Evolutionary conservation across 2,113 vertebrate species (phyloP), one percentile per base, ranked within the genome.

Genomic region (Hippocampus mohnikei): DNA sequence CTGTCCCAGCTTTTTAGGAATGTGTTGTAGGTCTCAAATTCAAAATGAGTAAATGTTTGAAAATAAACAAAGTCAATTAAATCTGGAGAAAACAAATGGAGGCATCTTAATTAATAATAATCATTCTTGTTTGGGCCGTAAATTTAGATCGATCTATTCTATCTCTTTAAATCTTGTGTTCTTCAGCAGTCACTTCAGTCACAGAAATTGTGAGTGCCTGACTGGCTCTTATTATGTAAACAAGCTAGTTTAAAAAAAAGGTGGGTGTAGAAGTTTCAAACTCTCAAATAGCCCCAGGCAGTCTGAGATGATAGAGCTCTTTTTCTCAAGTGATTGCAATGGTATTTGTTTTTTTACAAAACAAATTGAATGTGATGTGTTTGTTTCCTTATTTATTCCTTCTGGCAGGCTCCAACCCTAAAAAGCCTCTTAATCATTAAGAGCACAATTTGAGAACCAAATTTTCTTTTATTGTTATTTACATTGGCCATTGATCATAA

Each of bases 61-160:
- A 37, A 37, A 37, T 37, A 37, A 37, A 37, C 33, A 65, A 69
- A 71, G 61, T 59, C 33, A 65, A 83, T 77, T 70, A 66, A 75
- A 76, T 69, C 77, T 76, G 72, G 74, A 80, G 80, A 82, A 90
- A 89, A 91, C 80, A 80, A 88, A 80, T 66, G 64, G 82, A 58
- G 55, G 56, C 64, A 66, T 50, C 61, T 62, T 41, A 66, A 67
- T 66, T 81, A 87, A 78, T 6, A 37, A 7, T 6, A 37, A 37
- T 6, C 33, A 37, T 68, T 76, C 37, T 78, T 81, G 79, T 85
- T 71, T 86, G 70, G 71, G 81, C 70, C 33, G 33, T 6, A 37
- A 37, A 37, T 83, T 81, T 71, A 62, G 56, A 78, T 84, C 81
- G 5, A 37, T 37, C 33, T 37, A 37, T 37, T 37, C 33, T 37